These are phyloP conservation scores for Clavelina lepadiformis DNA, from an alignment of 23 tunicate species.

Conservation along the genomic window DNA sequence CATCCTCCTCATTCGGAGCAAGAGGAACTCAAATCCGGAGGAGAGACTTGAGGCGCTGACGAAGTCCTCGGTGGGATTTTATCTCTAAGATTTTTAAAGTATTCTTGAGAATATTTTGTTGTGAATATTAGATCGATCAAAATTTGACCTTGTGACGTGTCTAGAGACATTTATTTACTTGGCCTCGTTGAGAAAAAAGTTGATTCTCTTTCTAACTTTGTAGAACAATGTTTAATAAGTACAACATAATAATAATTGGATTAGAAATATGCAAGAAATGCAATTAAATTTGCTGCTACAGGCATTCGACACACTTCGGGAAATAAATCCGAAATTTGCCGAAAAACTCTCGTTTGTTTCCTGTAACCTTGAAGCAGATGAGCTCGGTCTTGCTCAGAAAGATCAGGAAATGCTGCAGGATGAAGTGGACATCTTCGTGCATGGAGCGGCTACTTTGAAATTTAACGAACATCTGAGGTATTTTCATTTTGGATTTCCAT, in stretches of 20 bases:
- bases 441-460: conserved; percentile 71
- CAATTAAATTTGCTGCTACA: too few relatives aligned
- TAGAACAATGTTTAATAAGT: too few relatives aligned
- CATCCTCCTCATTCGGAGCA: conserved; percentile 19
- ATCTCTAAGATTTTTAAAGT: too few relatives aligned
- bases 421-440: conserved; percentile 76
- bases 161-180: too few relatives aligned
- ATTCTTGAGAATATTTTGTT: too few relatives aligned
- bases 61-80: conserved; percentile 7
- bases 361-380: conserved; percentile 61
- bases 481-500: not conserved
- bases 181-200: too few relatives aligned
- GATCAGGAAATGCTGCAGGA: conserved; percentile 11
- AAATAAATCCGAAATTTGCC: conserved; percentile 30
- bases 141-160: too few relatives aligned
- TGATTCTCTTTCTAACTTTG: too few relatives aligned
- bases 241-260: too few relatives aligned
- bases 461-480: conserved; percentile 87
- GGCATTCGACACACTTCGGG: conserved; percentile 38
- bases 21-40: conserved; percentile 13
- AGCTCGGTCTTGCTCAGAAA: conserved; percentile 51
- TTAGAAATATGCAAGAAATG: too few relatives aligned
- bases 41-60: conserved; percentile 20
- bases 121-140: too few relatives aligned
- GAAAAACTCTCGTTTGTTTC: conserved; percentile 34